Evolutionary conservation across 2,888 invertebrate genomes (phyloP), one percentile per base, ranked within the genome.

Genomic region (Campoletis raptor): DNA sequence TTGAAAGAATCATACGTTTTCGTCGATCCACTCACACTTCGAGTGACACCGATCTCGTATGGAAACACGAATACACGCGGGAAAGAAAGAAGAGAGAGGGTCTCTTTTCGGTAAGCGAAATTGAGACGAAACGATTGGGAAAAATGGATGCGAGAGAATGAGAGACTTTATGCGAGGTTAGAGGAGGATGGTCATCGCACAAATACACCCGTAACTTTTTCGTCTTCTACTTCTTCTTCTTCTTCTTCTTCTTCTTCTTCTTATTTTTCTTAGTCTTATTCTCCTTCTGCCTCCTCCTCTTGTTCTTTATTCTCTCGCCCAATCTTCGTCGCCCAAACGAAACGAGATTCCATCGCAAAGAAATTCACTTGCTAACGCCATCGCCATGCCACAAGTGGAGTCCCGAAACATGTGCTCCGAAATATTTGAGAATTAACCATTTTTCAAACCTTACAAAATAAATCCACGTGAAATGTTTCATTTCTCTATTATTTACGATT

Each of bases 131-230:
- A 73, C 48, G 18, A 66, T 52, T 45, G 70, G 79, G 48, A 45
- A 64, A 85, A 72, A 64, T n/a, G 69, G 74, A 40, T 40, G 15
- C 40, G 66, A 72, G 66, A 72, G 82, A 73, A 69, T 37, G 30
- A 67, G 73, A 78, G 84, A 76, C 79, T 57, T 52, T 70, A 45
- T 70, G 80, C 21, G 78, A 72, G 48, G 57, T 52, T 66, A 72
- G 77, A 64, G 79, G 73, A 88, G 83, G 81, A 89, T 61, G 77
- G 74, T 40, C 73, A 83, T 89, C 88, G 85, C 87, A 89, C 74
- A 88, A 42, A 54, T 66, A 42, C 76, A 66, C 76, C 36, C 54
- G 66, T 40, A 48, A 72, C 48, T 61, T 69, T 30, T 78, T 78
- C 72, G n/a, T 76, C 64, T 66, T 82, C 40, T 36, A 7, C 5